Conservation (phyloP, 2,797 vertebrate species). For the Triplophysa yarkandensis region DNA sequence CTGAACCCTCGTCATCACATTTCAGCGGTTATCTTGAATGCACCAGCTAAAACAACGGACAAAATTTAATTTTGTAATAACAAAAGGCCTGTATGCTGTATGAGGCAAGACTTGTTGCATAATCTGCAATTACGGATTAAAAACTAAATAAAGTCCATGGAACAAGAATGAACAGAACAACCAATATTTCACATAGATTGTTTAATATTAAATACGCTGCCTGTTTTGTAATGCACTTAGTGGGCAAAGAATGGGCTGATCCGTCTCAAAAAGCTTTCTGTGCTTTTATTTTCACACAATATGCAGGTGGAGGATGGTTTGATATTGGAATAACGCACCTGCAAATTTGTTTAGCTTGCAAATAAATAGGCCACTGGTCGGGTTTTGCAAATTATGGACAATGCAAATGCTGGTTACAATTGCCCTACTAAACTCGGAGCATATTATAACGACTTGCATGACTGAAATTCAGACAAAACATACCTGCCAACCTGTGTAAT, state of each 20-base stretch:
- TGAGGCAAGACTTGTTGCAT: not conserved
- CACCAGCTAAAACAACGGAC: not conserved
- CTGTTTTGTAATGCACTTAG: conserved; percentile 18
- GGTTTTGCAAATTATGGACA: conserved; percentile 49
- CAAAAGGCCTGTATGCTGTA: not conserved
- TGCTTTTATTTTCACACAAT: conserved; percentile 36
- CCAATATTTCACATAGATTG: not conserved
- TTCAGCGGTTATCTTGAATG: not conserved
- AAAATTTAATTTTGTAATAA: not conserved
- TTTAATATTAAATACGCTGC: conserved; percentile 11
- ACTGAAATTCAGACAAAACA: not conserved
- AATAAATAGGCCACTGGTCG: conserved; percentile 42
- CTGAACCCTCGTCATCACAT: conserved; percentile 23
- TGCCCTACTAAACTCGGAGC: conserved; percentile 22
- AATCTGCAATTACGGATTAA: not conserved
- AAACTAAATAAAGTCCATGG: not conserved
- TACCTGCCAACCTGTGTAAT: not conserved
- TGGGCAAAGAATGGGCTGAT: conserved; percentile 24
- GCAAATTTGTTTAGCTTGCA: conserved; percentile 56
- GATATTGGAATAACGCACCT: conserved; percentile 47
- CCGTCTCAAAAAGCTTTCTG: conserved; percentile 31
- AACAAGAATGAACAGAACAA: not conserved
- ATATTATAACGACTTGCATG: not conserved
- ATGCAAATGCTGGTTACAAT: conserved; percentile 36
- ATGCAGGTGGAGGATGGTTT: conserved; percentile 43